A percentile compares a stretch with the other conserved stretches of the same genome.
Evolutionary conservation across 1,140 invertebrate species (phyloP).

Genomic region (Drosophila sucinea): DNA sequence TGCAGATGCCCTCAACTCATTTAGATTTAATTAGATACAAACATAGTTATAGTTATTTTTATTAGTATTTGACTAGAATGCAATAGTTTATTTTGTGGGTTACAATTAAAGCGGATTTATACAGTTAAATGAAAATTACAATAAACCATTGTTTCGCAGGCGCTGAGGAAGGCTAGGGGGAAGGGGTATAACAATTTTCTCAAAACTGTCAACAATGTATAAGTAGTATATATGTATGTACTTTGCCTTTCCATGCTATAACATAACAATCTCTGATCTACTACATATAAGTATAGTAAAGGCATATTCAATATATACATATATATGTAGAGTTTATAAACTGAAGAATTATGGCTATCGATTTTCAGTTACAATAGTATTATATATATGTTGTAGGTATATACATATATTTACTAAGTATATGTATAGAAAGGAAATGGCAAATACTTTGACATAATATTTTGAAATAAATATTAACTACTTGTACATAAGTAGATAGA

Average conservation of each 20-base stretch:
- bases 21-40: constrained; percentile 33
- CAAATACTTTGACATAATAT: constrained; percentile 32
- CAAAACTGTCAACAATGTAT: constrained; percentile 67
- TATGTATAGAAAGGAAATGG: neutral
- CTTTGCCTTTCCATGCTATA: constrained; percentile 13
- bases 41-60: constrained; percentile 71
- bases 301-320: constrained; percentile 45
- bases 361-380: constrained; percentile 45
- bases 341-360: constrained; percentile 35
- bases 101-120: constrained; percentile 63
- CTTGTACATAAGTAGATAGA: neutral
- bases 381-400: no score
- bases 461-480: constrained; percentile 9
- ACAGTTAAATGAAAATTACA: constrained; percentile 33
- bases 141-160: neutral
- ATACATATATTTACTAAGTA: neutral
- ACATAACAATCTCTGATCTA: constrained; percentile 31
- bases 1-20: constrained; percentile 26
- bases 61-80: constrained; percentile 51
- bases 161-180: neutral
- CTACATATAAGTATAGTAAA: constrained; percentile 25
- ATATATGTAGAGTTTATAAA: constrained; percentile 30
- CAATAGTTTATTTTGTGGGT: constrained; percentile 29
- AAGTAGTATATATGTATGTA: neutral
- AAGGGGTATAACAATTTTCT: constrained; percentile 51